These are phyloP conservation scores for Mus spicilegus DNA, from an alignment of 2,113 vertebrate genomes.

Conservation along the genomic window DNA sequence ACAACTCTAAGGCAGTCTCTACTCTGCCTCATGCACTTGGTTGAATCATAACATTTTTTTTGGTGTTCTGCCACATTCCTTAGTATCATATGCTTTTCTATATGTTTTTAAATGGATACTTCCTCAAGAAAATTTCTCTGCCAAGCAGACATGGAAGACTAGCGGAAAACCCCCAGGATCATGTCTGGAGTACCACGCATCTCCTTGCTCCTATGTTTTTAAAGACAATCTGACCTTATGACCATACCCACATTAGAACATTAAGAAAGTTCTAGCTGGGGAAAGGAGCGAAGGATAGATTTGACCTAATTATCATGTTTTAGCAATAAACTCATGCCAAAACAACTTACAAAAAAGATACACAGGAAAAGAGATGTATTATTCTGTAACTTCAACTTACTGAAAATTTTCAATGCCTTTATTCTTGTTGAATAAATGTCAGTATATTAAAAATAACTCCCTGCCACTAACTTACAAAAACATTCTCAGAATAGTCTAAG, in stretches of 20 bases:
- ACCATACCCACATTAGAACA: not conserved
- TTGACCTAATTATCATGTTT: not conserved
- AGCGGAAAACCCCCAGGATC: too few relatives aligned
- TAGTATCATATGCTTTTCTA: not conserved
- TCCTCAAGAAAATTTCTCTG: not conserved
- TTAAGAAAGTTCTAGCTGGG: not conserved
- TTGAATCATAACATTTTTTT: not conserved
- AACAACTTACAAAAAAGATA: not conserved
- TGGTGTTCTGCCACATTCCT: not conserved
- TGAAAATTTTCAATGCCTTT: not conserved
- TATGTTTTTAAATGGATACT: not conserved
- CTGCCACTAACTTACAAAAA: not conserved
- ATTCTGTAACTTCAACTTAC: not conserved
- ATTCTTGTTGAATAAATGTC: slow-evolving; percentile 40
- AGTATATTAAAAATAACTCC: not conserved
- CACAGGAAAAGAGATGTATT: not conserved
- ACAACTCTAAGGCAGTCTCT: not conserved
- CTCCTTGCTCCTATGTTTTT: not conserved
- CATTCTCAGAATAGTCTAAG: not conserved
- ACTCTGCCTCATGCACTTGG: not conserved
- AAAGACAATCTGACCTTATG: not conserved
- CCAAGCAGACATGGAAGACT: not conserved
- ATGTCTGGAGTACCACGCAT: not conserved
- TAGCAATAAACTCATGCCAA: not conserved
- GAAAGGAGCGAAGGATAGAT: too few relatives aligned